Evolutionary conservation across 53 echinoderm and acorn worm species (phyloP).

Genomic region (Pentamera pediparva): DNA sequence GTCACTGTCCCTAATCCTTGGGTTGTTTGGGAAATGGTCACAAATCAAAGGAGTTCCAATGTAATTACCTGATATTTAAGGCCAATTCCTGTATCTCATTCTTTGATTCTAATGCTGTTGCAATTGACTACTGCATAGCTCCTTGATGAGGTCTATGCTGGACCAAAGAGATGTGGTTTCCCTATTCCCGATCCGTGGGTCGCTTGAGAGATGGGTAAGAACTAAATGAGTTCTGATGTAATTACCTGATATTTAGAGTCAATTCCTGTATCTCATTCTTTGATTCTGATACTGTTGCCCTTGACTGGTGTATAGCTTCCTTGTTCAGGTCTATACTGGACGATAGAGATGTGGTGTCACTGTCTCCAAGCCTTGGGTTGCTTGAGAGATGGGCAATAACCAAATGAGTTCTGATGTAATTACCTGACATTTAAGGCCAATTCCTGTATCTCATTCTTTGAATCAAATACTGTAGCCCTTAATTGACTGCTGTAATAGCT

Average conservation of each 20-base stretch:
- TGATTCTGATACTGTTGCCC: neutral
- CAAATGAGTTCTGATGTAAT: no score
- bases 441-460: no score
- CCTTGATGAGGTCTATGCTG: slow-evolving; percentile 17
- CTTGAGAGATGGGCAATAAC: slow-evolving; percentile 14
- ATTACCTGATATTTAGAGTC: slow-evolving; percentile 3
- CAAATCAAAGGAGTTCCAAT: no score
- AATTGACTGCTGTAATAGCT: no score
- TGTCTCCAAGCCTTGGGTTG: slow-evolving; percentile 27
- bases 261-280: slow-evolving; percentile 10
- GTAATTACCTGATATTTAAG: neutral
- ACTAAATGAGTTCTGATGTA: no score
- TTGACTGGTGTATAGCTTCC: neutral
- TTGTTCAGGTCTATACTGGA: slow-evolving; percentile 23
- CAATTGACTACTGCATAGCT: neutral
- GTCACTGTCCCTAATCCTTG: slow-evolving; percentile 38
- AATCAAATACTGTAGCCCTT: no score
- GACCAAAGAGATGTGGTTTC: slow-evolving; percentile 51
- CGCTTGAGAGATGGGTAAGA: neutral
- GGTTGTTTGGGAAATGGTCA: slow-evolving; percentile 18
- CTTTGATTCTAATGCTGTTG: neutral
- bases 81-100: slow-evolving; percentile 11
- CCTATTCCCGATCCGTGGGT: slow-evolving; percentile 23
- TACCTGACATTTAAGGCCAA: no score
- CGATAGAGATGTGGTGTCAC: slow-evolving; percentile 47